phyloP scores from a whole-genome alignment of 2,888 invertebrate genomes.

The Hydrotaea diabolus region DNA sequence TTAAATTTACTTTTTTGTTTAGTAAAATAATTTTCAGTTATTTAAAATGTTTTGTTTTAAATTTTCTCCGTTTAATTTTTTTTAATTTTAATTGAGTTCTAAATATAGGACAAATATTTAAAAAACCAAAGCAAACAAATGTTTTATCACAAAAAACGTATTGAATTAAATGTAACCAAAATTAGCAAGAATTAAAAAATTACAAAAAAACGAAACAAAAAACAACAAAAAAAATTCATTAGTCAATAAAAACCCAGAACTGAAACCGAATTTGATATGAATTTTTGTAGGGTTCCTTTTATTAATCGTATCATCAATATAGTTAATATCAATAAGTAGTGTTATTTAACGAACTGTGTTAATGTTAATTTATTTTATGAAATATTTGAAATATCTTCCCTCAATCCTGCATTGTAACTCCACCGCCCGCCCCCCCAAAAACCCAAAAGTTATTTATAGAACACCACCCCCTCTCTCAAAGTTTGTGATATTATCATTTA shows the following conservation, averaged over 20 bases:
- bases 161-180: slow-evolving; percentile 19
- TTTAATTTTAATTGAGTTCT: slow-evolving; percentile 56
- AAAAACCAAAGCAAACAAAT: slow-evolving; percentile 43
- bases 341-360: slow-evolving; percentile 72
- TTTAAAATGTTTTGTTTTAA: slow-evolving; percentile 42
- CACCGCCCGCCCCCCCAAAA: neutral
- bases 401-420: slow-evolving; percentile 63
- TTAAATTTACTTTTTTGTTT: neutral
- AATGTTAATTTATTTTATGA: slow-evolving; percentile 73
- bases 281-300: slow-evolving; percentile 26
- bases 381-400: slow-evolving; percentile 68
- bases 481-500: slow-evolving; percentile 21
- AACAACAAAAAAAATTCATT: slow-evolving; percentile 56
- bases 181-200: slow-evolving; percentile 31
- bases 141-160: slow-evolving; percentile 52
- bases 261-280: slow-evolving; percentile 46
- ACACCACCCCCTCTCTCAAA: neutral
- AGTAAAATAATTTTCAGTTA: slow-evolving; percentile 29
- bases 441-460: slow-evolving; percentile 14
- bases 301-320: slow-evolving; percentile 26
- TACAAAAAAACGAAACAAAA: slow-evolving; percentile 5
- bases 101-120: slow-evolving; percentile 72
- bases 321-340: slow-evolving; percentile 71
- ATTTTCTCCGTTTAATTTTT: slow-evolving; percentile 39
- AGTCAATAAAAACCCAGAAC: slow-evolving; percentile 47